A percentile compares a stretch with the other conserved stretches of the same genome.
These are phyloP conservation scores for Teinopalpus imperialis DNA, from an alignment of 2,888 invertebrate species.

Conservation along the genomic window DNA sequence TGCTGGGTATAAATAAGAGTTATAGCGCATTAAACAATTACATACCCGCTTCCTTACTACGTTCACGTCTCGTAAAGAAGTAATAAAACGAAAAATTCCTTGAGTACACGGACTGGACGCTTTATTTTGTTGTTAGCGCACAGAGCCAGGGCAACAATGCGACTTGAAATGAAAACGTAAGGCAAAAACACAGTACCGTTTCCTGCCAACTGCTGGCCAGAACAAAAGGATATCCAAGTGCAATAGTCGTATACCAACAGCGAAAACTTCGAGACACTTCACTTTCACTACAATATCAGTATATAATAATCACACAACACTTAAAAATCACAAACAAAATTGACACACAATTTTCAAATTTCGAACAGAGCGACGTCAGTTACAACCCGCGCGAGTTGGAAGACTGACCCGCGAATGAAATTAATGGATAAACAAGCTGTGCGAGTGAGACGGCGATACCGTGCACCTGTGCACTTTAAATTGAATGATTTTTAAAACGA, in stretches of 20 bases:
- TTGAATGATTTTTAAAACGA: slow-evolving; percentile 62
- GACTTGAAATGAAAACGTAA: slow-evolving; percentile 28
- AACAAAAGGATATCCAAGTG: slow-evolving; percentile 52
- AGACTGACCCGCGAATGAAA: slow-evolving; percentile 58
- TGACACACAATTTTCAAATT: slow-evolving; percentile 44
- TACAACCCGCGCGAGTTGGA: slow-evolving; percentile 41
- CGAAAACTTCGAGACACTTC: slow-evolving; percentile 45
- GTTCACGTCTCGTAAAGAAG: no score
- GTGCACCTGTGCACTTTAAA: slow-evolving; percentile 77
- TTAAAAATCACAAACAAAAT: slow-evolving; percentile 37
- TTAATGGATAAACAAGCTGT: slow-evolving; percentile 53
- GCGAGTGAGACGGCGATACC: slow-evolving; percentile 58
- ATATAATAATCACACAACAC: slow-evolving; percentile 37
- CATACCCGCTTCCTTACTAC: no score
- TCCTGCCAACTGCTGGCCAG: slow-evolving; percentile 37
- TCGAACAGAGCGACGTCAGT: slow-evolving; percentile 41
- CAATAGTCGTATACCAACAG: slow-evolving; percentile 46
- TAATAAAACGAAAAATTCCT: slow-evolving; percentile 1
- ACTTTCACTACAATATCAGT: no score
- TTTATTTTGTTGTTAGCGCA: slow-evolving; percentile 9
- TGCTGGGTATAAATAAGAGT: no score
- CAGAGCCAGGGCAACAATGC: slow-evolving; percentile 21
- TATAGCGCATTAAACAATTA: no score
- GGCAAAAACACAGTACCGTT: slow-evolving; percentile 43
- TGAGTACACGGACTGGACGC: neutral